Base-by-base conservation (phyloP, 2,797 vertebrate species). In the Heteromormyrus szaboi region DNA sequence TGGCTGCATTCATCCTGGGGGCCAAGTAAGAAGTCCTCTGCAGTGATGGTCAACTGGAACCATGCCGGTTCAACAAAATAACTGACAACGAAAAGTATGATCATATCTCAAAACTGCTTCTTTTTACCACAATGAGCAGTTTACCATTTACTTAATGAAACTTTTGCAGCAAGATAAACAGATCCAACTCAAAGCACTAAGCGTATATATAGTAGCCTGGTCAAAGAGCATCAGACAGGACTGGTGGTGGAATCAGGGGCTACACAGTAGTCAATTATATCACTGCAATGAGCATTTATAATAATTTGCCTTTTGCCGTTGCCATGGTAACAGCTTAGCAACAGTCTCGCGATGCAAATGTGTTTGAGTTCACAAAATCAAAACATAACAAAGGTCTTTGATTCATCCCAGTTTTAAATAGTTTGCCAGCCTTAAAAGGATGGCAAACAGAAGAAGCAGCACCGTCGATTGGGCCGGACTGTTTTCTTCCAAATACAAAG, bases 1-100 rank as follows among this genome's bases (percentile, higher is more conserved):
- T 97, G 97, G 92, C 95, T 97, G 95, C 97, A 98, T 90, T 97
- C 97, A 93, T 98, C 97, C 97, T 98, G 94, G 91, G 90, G 83
- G 12, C 50, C 84, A 46, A 48, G 17, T n/a, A 8, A 48, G 44
- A 83, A 12, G 44, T 83, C 6, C 4, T 22, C 19, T 83, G 37
- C 37, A 41, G 5, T 22, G 41, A 83, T 48, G 44, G 7, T 83
- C n/a, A 22, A 25, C 79, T n/a, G 41, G 79, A 83, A 44, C 33
- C 41, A 44, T 25, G 9, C 17, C 48, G 41, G 8, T 3, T 83
- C n/a, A 9, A 48, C 79, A 48, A 44, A 83, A 41, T 46, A 48
- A 83, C 19, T 83, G 4, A 37, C 5, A 33, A 37, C 84, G 37
- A 29, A 25, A 86, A 53, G 84, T 86, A n/a, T 12, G 25, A 19